Evolutionary conservation across 2,888 invertebrate species (phyloP), one percentile per base, ranked within the genome.

Genomic region (Meta bourneti): DNA sequence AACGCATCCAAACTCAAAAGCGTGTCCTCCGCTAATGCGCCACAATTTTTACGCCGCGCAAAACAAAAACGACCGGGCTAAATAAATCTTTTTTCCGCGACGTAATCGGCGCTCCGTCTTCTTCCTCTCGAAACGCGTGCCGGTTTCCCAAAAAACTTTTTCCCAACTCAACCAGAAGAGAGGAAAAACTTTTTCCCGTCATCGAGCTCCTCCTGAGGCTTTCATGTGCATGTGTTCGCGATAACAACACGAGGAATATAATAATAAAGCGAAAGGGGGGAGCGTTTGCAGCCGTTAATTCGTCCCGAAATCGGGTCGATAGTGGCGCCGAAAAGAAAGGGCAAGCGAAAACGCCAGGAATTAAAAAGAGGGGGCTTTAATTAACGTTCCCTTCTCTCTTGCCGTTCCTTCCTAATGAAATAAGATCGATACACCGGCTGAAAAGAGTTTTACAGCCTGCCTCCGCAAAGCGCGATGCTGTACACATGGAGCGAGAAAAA

Each of bases 341-440:
- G 54, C 52, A 4, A 49, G 69, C 78, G 78, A 71, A 83, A 83
- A 83, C 72, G 34, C 80, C 48, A 72, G 72, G 81, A 88, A 88
- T 88, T 88, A 88, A 88, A 88, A 88, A 86, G 49, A 70, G 52
- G 54, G 77, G 49, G n/a, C 72, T 88, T 81, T 81, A 88, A 81
- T 88, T 81, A 88, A 81, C 81, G 74, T 75, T 48, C n/a, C 79
- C n/a, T 48, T 20, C 19, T 19, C n/a, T 54, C 13, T n/a, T 9
- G 72, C 61, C 61, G 11, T 34, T 9, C 7, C 61, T 61, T 34
- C 34, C 34, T 34, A 34, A 34, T 34, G 34, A 34, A 34, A 34
- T 34, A 34, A 34, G 34, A 34, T 34, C 34, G 34, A 34, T 34
- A 34, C 34, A 4, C 34, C 34, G 4, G 34, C 34, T 34, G 34